Evolutionary conservation across 2,113 vertebrate species (phyloP), one percentile per base, ranked within the genome.

Genomic region (Barnardius zonarius): DNA sequence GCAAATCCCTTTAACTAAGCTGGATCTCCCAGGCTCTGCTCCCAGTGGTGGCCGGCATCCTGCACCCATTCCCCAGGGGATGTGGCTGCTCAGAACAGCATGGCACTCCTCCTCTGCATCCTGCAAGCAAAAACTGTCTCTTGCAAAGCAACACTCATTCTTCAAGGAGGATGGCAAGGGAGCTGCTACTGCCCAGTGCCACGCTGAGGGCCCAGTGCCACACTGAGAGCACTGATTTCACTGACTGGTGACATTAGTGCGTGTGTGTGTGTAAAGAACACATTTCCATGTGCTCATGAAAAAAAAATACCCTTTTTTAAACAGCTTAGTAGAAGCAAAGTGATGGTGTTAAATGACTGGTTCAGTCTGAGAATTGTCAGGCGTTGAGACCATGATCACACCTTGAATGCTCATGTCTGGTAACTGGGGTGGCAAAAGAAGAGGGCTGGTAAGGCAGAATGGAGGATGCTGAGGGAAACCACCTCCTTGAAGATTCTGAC

Each of bases 271-370:
- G 43, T 57, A 57, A 57, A 57, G 20, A 59, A 59, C 55, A n/a
- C 55, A 59, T 59, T n/a, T 59, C 55, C 13, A 10, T 0, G 0
- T 4, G 1, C 16, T 8, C 27, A n/a, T 0, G 0, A 46, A 44
- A 74, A 63, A 10, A 3, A 37, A 19, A 54, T 73, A 62, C 57
- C 8, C 2, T 27, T 17, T n/a, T 59, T 30, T 14, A 22, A 41
- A 61, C 75, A 46, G 31, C 25, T 66, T 44, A 35, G n/a, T 28
- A 54, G 43, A 70, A 89, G 23, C 12, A 55, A 86, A 51, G 9
- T 16, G 30, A 55, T 1, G 1, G 2, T 31, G 63, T 16, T 52
- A 31, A 68, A 33, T 30, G 10, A 14, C 31, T 8, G n/a, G 27
- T 14, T 30, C 44, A 25, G 37, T 39, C 54, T 0, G 2, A 52